These are phyloP conservation scores for Dascyllus trimaculatus DNA, from an alignment of 2,113 vertebrate species.

Conservation along the genomic window DNA sequence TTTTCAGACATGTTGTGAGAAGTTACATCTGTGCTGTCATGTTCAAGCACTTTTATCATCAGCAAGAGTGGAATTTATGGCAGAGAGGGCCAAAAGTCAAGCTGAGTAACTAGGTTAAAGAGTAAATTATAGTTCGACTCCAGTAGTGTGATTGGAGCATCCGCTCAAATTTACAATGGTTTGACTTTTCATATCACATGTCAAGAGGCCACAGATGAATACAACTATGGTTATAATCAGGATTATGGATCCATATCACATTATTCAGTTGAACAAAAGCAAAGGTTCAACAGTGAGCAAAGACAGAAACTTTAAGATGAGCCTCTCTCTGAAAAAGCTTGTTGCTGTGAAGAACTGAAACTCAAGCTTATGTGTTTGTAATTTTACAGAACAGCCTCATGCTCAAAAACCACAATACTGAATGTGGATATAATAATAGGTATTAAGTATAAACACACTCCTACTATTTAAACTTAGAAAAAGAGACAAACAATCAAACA, in stretches of 20 bases:
- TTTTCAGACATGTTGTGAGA: neutral
- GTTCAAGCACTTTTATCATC: constrained; percentile 3
- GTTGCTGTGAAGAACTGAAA: neutral
- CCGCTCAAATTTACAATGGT: neutral
- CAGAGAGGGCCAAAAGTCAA: constrained; percentile 11
- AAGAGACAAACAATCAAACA: neutral
- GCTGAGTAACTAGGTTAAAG: constrained; percentile 34
- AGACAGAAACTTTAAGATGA: neutral
- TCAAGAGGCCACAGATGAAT: neutral
- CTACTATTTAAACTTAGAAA: neutral
- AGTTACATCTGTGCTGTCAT: neutral
- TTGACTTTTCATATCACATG: neutral
- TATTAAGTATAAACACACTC: too few species aligned
- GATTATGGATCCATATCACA: neutral
- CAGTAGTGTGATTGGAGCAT: neutral
- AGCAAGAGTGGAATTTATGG: constrained; percentile 14
- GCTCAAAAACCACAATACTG: neutral
- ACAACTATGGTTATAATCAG: neutral
- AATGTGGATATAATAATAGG: too few species aligned
- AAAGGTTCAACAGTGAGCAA: neutral
- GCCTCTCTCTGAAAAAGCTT: neutral
- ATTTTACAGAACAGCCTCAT: neutral
- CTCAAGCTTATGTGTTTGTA: neutral
- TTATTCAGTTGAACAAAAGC: too few species aligned
- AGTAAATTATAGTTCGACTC: constrained; percentile 36